These are phyloP conservation scores for Dasyornis broadbenti DNA, from an alignment of 2,113 vertebrate genomes.

Conservation along the genomic window DNA sequence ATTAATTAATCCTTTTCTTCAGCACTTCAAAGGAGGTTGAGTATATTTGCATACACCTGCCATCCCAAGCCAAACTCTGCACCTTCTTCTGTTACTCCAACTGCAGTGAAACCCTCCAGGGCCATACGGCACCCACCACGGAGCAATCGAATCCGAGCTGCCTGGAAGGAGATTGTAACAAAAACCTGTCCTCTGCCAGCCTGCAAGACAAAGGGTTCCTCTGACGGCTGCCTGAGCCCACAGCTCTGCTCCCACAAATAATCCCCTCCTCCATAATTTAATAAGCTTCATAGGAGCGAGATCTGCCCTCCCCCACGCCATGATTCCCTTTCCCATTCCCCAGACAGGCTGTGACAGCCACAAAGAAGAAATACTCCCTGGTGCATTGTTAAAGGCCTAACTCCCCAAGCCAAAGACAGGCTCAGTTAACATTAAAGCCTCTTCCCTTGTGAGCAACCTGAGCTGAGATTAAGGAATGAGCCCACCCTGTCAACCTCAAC, in stretches of 20 bases:
- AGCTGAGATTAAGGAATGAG: constrained; percentile 55
- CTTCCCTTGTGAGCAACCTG: constrained; percentile 45
- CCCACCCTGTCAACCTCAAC: constrained; percentile 54
- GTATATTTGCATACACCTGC: not conserved
- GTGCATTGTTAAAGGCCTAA: constrained; percentile 43
- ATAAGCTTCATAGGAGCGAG: not conserved
- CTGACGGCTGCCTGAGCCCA: not conserved
- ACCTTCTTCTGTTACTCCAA: not conserved
- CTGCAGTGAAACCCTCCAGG: not conserved
- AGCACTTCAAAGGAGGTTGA: not conserved
- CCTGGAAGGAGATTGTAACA: not conserved
- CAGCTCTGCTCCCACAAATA: constrained; percentile 8
- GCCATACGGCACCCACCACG: accelerated
- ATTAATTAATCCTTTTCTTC: not conserved
- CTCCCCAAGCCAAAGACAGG: constrained; percentile 39
- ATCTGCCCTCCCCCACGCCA: not conserved
- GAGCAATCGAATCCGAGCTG: not conserved
- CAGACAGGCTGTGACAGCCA: constrained; percentile 5
- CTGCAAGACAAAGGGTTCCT: constrained; percentile 12
- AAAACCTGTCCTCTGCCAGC: not conserved
- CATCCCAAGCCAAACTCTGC: not conserved
- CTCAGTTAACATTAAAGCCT: constrained; percentile 53
- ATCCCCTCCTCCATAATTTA: constrained; percentile 48
- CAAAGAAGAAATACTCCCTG: not conserved
- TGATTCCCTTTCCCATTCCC: not conserved